These are phyloP conservation scores for Amphiprion ocellaris DNA, from an alignment of 2,113 vertebrate species.

Conservation along the genomic window DNA sequence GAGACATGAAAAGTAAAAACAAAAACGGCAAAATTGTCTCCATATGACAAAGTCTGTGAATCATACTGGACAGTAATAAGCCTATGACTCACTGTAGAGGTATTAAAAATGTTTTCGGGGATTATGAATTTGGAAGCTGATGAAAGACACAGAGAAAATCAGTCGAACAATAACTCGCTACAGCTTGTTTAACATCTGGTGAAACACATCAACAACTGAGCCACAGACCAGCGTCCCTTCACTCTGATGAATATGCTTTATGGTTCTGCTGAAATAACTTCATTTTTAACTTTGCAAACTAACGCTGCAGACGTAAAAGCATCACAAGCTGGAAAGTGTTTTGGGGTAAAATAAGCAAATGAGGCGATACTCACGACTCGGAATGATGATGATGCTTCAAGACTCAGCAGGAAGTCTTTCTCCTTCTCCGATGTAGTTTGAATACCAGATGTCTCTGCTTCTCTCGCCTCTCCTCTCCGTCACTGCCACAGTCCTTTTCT, in stretches of 20 bases:
- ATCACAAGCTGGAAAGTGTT: slow-evolving; percentile 1
- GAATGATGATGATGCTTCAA: slow-evolving; percentile 38
- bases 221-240: background rate
- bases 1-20: slow-evolving; percentile 9
- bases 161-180: background rate
- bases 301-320: background rate
- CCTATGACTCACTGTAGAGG: slow-evolving; percentile 55
- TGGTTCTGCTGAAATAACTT: slow-evolving; percentile 22
- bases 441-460: slow-evolving; percentile 31
- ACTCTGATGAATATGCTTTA: background rate
- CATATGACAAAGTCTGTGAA: slow-evolving; percentile 26
- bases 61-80: slow-evolving; percentile 37
- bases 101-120: slow-evolving; percentile 52
- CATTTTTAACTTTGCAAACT: slow-evolving; percentile 15
- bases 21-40: slow-evolving; percentile 24
- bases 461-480: slow-evolving; percentile 30
- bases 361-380: slow-evolving; percentile 59
- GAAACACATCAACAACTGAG: slow-evolving; percentile 13
- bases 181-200: slow-evolving; percentile 46
- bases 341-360: slow-evolving; percentile 25
- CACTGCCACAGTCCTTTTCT: slow-evolving; percentile 6
- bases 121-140: slow-evolving; percentile 33
- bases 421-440: slow-evolving; percentile 11
- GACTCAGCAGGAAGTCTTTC: slow-evolving; percentile 33
- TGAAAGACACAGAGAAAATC: slow-evolving; percentile 34